A percentile compares a stretch with the other conserved stretches of the same genome.
phyloP scores from a whole-genome alignment of 2,113 vertebrate genomes.

The Sinosuthora webbiana region DNA sequence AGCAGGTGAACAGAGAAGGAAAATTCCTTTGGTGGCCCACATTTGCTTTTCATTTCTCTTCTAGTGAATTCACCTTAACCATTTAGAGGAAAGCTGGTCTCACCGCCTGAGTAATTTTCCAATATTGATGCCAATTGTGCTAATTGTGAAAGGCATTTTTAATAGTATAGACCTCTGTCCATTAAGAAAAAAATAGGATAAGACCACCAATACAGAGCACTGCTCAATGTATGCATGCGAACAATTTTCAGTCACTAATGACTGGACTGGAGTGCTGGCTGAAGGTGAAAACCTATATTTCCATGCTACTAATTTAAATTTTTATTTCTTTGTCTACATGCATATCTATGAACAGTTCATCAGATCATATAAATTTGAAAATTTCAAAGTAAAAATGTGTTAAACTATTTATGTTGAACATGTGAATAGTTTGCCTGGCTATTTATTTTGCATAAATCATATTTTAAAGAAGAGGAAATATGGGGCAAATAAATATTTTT shows the following conservation, averaged over 20 bases:
- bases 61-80: not conserved
- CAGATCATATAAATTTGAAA: not conserved
- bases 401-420: not conserved
- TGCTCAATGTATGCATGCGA: conserved; percentile 4
- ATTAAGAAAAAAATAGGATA: not conserved
- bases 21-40: not conserved
- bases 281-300: not conserved
- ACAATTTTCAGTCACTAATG: conserved; percentile 43
- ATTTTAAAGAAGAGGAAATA: not conserved
- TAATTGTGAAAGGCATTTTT: not conserved
- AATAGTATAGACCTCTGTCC: not conserved
- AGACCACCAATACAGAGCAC: conserved; percentile 26
- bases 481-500: not conserved
- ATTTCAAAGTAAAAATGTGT: not conserved
- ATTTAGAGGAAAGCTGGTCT: not conserved
- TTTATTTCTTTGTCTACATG: not conserved
- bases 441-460: not conserved
- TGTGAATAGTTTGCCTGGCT: not conserved
- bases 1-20: not conserved
- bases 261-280: not conserved
- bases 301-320: not conserved
- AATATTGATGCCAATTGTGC: not conserved
- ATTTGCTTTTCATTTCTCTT: not conserved
- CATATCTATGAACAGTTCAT: not conserved
- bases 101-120: not conserved